Conservation (phyloP, 1,140 invertebrate species). For the Trichonephila inaurata region DNA sequence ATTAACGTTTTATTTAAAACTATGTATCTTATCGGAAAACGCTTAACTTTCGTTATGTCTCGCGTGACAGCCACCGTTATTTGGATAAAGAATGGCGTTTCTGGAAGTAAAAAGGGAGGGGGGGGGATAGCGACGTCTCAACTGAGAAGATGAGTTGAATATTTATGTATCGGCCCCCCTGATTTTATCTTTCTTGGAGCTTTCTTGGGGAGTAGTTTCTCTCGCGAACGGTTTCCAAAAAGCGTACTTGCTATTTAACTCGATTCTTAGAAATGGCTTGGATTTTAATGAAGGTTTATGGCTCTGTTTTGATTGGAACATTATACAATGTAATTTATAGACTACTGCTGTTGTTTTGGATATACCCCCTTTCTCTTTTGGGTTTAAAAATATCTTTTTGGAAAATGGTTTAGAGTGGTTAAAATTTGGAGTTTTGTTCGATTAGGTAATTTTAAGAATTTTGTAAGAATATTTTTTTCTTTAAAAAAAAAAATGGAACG, state of each 20-base stretch:
- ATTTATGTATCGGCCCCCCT: background rate
- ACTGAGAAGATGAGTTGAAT: conserved; percentile 12
- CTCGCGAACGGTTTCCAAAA: background rate
- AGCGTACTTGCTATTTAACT: background rate
- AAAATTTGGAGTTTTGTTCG: too few relatives aligned
- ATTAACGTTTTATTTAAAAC: conserved; percentile 64
- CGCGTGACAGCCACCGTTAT: conserved; percentile 24
- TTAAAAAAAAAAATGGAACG: too few relatives aligned
- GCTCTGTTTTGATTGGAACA: too few relatives aligned
- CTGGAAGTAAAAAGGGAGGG: background rate
- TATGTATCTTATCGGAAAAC: conserved; percentile 62
- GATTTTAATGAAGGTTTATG: too few relatives aligned
- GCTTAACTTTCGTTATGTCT: conserved; percentile 53
- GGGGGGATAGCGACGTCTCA: conserved; percentile 7
- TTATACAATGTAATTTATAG: too few relatives aligned
- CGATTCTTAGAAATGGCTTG: too few relatives aligned
- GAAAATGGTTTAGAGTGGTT: too few relatives aligned
- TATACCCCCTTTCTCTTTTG: too few relatives aligned
- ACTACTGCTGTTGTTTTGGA: too few relatives aligned
- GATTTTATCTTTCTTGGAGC: conserved; percentile 21
- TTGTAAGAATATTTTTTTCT: too few relatives aligned
- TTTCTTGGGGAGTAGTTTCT: background rate
- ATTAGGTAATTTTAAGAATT: too few relatives aligned
- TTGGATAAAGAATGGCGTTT: conserved; percentile 13
- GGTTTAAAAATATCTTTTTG: too few relatives aligned